These are phyloP conservation scores for Drosophila yooni DNA, from an alignment of 2,888 invertebrate genomes.

Conservation along the genomic window DNA sequence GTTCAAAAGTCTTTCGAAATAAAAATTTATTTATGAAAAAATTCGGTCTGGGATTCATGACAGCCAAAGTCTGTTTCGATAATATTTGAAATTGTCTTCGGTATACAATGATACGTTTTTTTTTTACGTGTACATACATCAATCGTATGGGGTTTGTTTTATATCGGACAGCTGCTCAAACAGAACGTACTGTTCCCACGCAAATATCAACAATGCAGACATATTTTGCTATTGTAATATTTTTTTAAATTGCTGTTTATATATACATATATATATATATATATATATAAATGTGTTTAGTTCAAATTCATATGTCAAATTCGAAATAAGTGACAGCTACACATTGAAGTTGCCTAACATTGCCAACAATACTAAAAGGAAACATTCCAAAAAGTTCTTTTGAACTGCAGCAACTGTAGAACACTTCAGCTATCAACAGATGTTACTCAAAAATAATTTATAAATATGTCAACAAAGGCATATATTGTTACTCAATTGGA, in stretches of 20 bases:
- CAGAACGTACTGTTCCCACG: slow-evolving; percentile 51
- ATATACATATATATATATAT: not conserved
- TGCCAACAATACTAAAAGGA: not conserved
- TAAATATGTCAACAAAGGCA: slow-evolving; percentile 24
- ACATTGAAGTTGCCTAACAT: slow-evolving; percentile 7
- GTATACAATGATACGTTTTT: not conserved
- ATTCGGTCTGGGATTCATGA: not conserved
- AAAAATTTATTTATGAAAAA: not conserved
- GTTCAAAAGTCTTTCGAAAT: not conserved
- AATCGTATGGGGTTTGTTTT: slow-evolving; percentile 3
- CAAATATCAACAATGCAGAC: slow-evolving; percentile 20
- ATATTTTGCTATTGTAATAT: slow-evolving; percentile 18
- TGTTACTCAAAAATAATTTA: slow-evolving; percentile 2
- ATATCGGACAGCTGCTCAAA: slow-evolving; percentile 46
- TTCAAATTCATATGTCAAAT: slow-evolving; percentile 8
- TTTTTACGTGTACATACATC: not conserved
- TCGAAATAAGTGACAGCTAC: not conserved
- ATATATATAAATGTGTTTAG: not conserved
- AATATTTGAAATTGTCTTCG: not conserved
- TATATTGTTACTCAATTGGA: slow-evolving; percentile 23
- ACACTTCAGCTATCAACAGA: slow-evolving; percentile 1
- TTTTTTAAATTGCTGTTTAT: not conserved
- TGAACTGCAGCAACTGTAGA: not conserved
- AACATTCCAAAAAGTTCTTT: not conserved
- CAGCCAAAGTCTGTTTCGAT: not conserved